A percentile compares a stretch with the other conserved stretches of the same genome.
Conservation (phyloP, 2,113 vertebrate species). For the Pyxicephalus adspersus region DNA sequence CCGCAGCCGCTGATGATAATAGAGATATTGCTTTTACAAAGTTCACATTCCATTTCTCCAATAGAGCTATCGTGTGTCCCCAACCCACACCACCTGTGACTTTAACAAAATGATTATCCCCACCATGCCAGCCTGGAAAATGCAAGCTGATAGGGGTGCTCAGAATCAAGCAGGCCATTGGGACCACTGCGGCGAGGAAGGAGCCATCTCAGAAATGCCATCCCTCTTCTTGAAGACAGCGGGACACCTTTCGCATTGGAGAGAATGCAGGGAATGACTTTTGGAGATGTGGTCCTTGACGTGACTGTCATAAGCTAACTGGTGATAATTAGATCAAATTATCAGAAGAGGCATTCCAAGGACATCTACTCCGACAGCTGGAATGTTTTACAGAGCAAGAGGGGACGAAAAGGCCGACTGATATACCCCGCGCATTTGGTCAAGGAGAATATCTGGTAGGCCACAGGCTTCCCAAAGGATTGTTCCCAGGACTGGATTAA, state of each 20-base stretch:
- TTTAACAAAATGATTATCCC: conserved; percentile 37
- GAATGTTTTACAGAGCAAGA: not conserved
- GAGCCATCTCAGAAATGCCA: conserved; percentile 15
- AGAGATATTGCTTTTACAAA: not conserved
- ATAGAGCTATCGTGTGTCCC: conserved; percentile 10
- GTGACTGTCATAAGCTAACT: conserved; percentile 24
- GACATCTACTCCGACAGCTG: conserved; percentile 50
- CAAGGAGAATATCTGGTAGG: not conserved
- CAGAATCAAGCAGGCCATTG: not conserved
- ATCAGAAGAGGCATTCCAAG: conserved; percentile 49
- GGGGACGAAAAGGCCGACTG: not conserved
- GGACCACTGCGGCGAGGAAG: not conserved
- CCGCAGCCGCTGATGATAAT: not conserved
- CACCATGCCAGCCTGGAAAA: not conserved
- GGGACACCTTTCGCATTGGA: not conserved
- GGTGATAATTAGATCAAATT: conserved; percentile 52
- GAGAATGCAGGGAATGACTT: not conserved
- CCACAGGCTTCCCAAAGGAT: not conserved
- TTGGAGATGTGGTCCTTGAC: not conserved
- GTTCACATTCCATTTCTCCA: conserved; percentile 9
- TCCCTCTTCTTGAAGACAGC: not conserved
- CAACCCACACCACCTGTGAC: conserved; percentile 20
- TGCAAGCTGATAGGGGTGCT: not conserved
- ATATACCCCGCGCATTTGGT: not conserved
- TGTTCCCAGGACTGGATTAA: not conserved